phyloP scores from a whole-genome alignment of 30 jellyfish, hydroid and myxozoan genomes.

The Sanderia malayensis region DNA sequence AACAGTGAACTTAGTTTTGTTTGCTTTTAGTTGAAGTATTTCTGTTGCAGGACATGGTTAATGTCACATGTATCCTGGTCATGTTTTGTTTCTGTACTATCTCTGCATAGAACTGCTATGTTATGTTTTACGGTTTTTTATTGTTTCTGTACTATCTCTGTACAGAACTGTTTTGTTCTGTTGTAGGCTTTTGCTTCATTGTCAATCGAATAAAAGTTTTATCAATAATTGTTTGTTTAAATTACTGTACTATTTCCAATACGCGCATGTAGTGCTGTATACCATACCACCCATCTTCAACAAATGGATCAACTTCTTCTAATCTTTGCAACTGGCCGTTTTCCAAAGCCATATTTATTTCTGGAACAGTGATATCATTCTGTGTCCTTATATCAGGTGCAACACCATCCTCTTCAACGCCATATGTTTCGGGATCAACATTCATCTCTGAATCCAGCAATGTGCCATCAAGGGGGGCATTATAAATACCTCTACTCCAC shows the following conservation, averaged over 20 bases:
- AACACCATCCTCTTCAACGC: neutral
- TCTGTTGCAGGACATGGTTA: neutral
- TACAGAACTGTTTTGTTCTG: neutral
- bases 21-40: neutral
- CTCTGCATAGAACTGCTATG: neutral
- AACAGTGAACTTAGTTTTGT: neutral
- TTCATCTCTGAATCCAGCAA: conserved; percentile 11
- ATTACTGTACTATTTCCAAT: neutral
- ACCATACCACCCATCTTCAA: conserved; percentile 6
- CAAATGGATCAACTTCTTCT: conserved; percentile 17
- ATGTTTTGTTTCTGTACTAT: neutral
- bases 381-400: conserved; percentile 5
- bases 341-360: neutral
- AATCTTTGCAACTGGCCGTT: neutral
- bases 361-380: conserved; percentile 19
- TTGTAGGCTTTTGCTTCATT: neutral
- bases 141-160: neutral
- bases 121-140: neutral
- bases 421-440: conserved; percentile 22
- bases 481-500: conserved; percentile 25
- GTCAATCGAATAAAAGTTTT: neutral
- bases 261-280: conserved; percentile 3
- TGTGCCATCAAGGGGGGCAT: neutral
- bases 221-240: neutral
- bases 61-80: neutral